These are phyloP conservation scores for Drosophila sordidula DNA, from an alignment of 2,888 invertebrate genomes.

Conservation along the genomic window DNA sequence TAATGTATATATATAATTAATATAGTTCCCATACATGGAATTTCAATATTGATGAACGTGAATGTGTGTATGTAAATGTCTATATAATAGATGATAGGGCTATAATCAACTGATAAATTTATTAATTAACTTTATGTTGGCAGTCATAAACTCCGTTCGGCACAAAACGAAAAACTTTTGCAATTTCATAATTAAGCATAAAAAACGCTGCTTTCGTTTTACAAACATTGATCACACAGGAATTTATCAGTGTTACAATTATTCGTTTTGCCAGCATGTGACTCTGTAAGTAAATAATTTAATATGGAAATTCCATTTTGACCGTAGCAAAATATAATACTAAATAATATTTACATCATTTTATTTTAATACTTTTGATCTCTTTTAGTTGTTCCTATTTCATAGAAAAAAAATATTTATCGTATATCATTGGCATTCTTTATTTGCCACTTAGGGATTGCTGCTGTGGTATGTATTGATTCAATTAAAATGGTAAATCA, in stretches of 20 bases:
- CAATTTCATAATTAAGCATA: not conserved
- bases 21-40: not conserved
- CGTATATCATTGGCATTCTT: no score
- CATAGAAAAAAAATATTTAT: no score
- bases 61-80: slow-evolving; percentile 3
- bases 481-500: not conserved
- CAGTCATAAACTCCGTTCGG: slow-evolving; percentile 4
- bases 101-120: slow-evolving; percentile 64
- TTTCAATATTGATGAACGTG: not conserved
- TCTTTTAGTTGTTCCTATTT: no score
- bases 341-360: no score
- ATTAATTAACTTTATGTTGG: slow-evolving; percentile 69
- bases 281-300: not conserved
- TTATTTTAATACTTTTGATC: no score
- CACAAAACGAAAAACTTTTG: not conserved
- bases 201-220: not conserved
- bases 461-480: not conserved
- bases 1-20: not conserved
- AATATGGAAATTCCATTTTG: no score
- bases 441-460: not conserved
- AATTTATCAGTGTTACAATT: not conserved
- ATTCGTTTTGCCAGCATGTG: not conserved
- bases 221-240: slow-evolving; percentile 1
- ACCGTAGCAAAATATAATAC: no score
- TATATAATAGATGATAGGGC: slow-evolving; percentile 37